A percentile compares a stretch with the other conserved stretches of the same genome.
Conservation (phyloP, 92 coral and sea anemone genomes). For the Virgularia gustaviana region DNA sequence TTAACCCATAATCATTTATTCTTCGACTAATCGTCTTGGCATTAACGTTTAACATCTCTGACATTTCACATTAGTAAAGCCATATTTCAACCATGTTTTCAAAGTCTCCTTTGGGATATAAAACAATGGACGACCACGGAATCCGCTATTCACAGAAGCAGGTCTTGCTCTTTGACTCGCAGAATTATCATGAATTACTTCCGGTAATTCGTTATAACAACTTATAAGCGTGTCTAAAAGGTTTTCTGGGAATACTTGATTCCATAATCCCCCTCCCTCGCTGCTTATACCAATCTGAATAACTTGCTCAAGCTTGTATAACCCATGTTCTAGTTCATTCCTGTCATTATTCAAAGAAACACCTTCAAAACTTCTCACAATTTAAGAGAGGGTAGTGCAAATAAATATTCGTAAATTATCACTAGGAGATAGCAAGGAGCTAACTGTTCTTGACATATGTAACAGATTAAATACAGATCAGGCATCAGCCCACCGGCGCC, state of each 20-base stretch:
- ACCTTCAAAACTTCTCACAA: constrained; percentile 4
- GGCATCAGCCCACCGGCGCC: too few relatives aligned
- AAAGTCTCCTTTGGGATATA: constrained; percentile 39
- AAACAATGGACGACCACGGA: constrained; percentile 38
- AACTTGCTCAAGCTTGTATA: constrained; percentile 33
- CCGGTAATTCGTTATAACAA: constrained; percentile 6
- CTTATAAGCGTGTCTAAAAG: constrained; percentile 30
- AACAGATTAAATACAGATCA: too few relatives aligned
- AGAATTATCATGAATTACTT: constrained; percentile 8
- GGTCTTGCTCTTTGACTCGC: constrained; percentile 5
- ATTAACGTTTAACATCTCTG: constrained; percentile 26
- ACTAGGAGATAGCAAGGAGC: too few relatives aligned
- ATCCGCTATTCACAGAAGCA: not conserved
- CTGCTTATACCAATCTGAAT: constrained; percentile 30
- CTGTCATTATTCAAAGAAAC: constrained; percentile 17
- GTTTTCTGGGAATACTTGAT: constrained; percentile 31
- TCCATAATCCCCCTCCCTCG: constrained; percentile 32
- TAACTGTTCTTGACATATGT: too few relatives aligned
- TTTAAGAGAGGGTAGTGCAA: too few relatives aligned
- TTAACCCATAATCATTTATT: constrained; percentile 29
- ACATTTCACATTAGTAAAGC: constrained; percentile 25
- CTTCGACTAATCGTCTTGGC: constrained; percentile 38
- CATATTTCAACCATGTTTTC: constrained; percentile 28
- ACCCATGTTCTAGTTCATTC: constrained; percentile 36
- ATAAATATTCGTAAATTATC: too few relatives aligned